Percentiles rank a stretch among this genome's conserved stretches.
These are phyloP conservation scores for Holocentrus rufus DNA, from an alignment of 2,797 vertebrate species.

Conservation along the genomic window DNA sequence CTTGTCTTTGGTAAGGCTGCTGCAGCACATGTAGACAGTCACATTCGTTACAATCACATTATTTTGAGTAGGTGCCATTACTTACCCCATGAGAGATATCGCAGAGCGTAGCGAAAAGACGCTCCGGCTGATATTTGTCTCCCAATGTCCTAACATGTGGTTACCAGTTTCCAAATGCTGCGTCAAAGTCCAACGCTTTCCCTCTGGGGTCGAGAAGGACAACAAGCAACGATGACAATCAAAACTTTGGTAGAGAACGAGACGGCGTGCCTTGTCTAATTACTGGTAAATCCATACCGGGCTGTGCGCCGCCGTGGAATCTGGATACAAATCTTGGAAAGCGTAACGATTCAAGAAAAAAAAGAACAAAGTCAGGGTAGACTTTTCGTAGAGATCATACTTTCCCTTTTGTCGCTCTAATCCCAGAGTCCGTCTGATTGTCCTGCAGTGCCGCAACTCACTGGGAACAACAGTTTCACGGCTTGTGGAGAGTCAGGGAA, in stretches of 20 bases:
- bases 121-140: conserved; percentile 41
- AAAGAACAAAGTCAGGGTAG: conserved; percentile 22
- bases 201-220: conserved; percentile 4
- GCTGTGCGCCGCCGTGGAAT: conserved; percentile 39
- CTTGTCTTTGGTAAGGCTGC: conserved; percentile 43
- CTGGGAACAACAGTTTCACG: conserved; percentile 72
- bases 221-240: conserved; percentile 57
- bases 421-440: conserved; percentile 61
- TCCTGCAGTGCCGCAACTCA: conserved; percentile 49
- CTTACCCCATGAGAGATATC: conserved; percentile 82
- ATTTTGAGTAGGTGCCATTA: conserved; percentile 23
- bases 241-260: conserved; percentile 63
- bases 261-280: conserved; percentile 58
- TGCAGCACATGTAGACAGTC: conserved; percentile 26
- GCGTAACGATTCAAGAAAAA: background rate
- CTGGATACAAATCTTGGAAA: background rate
- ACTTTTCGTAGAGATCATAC: conserved; percentile 40
- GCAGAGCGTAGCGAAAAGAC: conserved; percentile 44
- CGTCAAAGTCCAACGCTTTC: conserved; percentile 38
- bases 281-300: conserved; percentile 71
- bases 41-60: background rate
- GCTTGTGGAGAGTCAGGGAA: conserved; percentile 58
- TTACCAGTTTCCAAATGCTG: conserved; percentile 31
- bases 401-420: conserved; percentile 69
- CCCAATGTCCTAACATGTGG: conserved; percentile 66